Conservation (phyloP, 2,888 invertebrate species). For the Agonopterix arenella region DNA sequence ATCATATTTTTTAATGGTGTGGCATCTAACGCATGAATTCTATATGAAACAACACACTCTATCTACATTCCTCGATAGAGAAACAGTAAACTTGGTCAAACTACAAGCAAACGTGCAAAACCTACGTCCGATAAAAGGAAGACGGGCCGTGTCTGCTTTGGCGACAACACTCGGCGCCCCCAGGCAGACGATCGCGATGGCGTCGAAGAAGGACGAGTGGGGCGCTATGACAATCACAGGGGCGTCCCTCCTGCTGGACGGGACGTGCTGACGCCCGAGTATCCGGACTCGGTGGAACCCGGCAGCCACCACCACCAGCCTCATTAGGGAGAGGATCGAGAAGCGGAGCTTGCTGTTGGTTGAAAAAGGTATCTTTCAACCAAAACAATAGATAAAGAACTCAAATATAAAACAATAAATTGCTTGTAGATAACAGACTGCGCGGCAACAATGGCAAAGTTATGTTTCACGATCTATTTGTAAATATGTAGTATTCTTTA, state of each 20-base stretch:
- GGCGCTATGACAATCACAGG: slow-evolving; percentile 92
- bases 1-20: too few relatives aligned
- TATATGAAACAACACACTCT: not conserved
- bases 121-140: slow-evolving; percentile 96
- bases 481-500: too few relatives aligned
- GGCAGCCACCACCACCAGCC: slow-evolving; percentile 85
- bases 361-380: too few relatives aligned
- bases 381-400: too few relatives aligned
- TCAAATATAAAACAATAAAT: too few relatives aligned
- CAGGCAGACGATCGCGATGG: slow-evolving; percentile 87
- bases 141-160: slow-evolving; percentile 87
- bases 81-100: not conserved
- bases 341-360: slow-evolving; percentile 77
- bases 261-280: slow-evolving; percentile 79
- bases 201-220: slow-evolving; percentile 94
- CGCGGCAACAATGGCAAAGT: too few relatives aligned
- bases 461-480: too few relatives aligned
- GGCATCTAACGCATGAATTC: too few relatives aligned
- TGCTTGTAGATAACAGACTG: too few relatives aligned
- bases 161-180: slow-evolving; percentile 94
- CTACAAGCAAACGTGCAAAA: slow-evolving; percentile 12
- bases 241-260: slow-evolving; percentile 79
- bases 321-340: slow-evolving; percentile 82
- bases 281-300: slow-evolving; percentile 89
- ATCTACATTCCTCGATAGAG: not conserved